phyloP scores from a whole-genome alignment of 2,113 vertebrate genomes.

The Gobius niger region DNA sequence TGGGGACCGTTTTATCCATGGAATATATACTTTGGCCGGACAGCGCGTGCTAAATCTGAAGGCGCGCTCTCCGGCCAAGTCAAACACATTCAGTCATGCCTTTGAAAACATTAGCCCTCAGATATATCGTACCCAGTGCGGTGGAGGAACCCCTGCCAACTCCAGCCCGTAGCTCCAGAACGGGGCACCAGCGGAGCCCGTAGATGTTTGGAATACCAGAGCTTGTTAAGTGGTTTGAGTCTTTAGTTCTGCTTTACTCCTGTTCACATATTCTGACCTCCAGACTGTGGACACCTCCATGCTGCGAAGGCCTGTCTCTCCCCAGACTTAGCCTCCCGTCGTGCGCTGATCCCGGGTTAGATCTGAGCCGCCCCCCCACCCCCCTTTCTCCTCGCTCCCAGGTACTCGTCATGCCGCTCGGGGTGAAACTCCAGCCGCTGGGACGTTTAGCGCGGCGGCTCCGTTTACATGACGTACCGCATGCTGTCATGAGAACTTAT shows the following conservation, averaged over 20 bases:
- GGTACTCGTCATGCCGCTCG: constrained; percentile 37
- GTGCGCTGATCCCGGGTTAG: constrained; percentile 2
- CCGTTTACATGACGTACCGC: constrained; percentile 33
- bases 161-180: constrained; percentile 86
- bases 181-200: constrained; percentile 23
- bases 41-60: constrained; percentile 87
- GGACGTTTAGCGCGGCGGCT: constrained; percentile 20
- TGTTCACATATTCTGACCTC: background rate
- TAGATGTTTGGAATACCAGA: no score
- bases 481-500: constrained; percentile 17
- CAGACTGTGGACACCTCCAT: background rate
- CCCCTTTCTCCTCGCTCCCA: constrained; percentile 37
- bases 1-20: constrained; percentile 44
- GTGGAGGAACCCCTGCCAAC: constrained; percentile 94
- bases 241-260: background rate
- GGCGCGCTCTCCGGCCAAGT: constrained; percentile 85
- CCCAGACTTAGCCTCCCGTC: constrained; percentile 23
- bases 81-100: constrained; percentile 98
- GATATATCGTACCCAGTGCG: constrained; percentile 86
- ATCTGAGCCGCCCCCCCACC: constrained; percentile 12
- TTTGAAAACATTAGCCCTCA: constrained; percentile 92
- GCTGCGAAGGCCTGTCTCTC: background rate
- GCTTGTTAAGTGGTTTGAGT: background rate
- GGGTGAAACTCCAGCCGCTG: constrained; percentile 32
- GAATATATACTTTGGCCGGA: constrained; percentile 72